A percentile compares a stretch with the other conserved stretches of the same genome.
Conservation (phyloP, 2,888 invertebrate genomes). For the Monopis laevigella region DNA sequence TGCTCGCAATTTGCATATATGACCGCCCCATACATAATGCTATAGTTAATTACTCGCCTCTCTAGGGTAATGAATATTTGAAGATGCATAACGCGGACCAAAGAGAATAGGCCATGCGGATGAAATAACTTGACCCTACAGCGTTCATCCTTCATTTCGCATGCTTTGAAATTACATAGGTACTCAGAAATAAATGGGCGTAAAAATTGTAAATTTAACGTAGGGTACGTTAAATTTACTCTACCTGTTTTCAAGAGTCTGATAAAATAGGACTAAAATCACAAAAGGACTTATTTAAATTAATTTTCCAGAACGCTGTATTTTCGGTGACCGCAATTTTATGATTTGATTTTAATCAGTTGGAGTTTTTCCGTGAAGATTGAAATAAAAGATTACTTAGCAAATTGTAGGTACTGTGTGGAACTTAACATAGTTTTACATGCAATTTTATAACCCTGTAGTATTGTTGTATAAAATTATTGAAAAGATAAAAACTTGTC, state of each 20-base stretch:
- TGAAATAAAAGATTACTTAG: conserved; percentile 2
- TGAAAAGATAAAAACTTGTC: too few relatives aligned
- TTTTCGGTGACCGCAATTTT: background rate
- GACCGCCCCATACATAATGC: background rate
- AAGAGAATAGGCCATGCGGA: conserved; percentile 1
- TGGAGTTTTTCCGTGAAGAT: conserved; percentile 5
- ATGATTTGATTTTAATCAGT: conserved; percentile 4
- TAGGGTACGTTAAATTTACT: too few relatives aligned
- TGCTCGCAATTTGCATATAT: conserved; percentile 2
- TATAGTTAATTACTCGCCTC: background rate
- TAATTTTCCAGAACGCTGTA: background rate
- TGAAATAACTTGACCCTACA: too few relatives aligned
- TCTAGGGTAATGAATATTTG: conserved; percentile 8
- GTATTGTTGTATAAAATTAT: too few relatives aligned
- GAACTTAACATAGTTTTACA: too few relatives aligned
- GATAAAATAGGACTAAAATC: background rate
- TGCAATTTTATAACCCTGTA: too few relatives aligned
- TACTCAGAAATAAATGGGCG: too few relatives aligned
- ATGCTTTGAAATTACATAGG: too few relatives aligned
- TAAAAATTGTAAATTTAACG: too few relatives aligned
- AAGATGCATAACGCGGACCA: conserved; percentile 4
- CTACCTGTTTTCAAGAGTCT: too few relatives aligned
- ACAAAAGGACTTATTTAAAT: conserved; percentile 5
- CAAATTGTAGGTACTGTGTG: too few relatives aligned
- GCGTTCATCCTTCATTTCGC: background rate